A percentile compares a stretch with the other conserved stretches of the same genome.
phyloP scores from a whole-genome alignment of 2,113 vertebrate genomes.

The Accipiter virgatus region DNA sequence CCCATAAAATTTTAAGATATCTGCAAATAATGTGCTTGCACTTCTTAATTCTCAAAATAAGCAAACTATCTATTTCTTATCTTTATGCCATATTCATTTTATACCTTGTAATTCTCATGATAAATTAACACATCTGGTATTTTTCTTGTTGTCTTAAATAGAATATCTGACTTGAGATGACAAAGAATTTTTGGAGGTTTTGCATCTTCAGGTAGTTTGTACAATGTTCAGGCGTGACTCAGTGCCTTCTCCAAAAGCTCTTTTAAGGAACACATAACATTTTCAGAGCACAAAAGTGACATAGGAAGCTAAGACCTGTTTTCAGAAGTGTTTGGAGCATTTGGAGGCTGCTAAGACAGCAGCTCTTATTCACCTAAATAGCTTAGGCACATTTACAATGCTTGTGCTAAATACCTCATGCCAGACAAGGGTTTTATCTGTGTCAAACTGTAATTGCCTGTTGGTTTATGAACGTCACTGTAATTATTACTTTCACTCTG shows the following conservation, averaged over 20 bases:
- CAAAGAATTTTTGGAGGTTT: background rate
- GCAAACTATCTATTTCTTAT: background rate
- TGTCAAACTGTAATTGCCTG: background rate
- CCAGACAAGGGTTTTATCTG: background rate
- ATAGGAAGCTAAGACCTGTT: background rate
- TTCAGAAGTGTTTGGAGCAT: background rate
- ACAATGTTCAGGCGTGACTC: background rate
- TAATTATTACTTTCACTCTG: background rate
- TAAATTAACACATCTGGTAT: background rate
- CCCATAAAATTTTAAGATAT: background rate
- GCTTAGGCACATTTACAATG: background rate
- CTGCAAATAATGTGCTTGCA: accelerated
- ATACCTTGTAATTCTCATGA: background rate
- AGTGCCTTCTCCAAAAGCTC: background rate
- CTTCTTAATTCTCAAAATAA: background rate
- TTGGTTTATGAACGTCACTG: background rate
- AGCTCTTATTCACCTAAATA: background rate
- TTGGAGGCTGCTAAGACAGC: background rate
- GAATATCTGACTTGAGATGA: background rate
- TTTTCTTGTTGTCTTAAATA: background rate
- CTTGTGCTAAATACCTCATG: background rate
- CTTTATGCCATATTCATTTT: background rate
- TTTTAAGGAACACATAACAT: background rate
- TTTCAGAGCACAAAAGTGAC: background rate
- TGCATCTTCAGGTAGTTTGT: background rate